Base-by-base conservation (phyloP, 1,140 invertebrate genomes). In the Heliconius congener region DNA sequence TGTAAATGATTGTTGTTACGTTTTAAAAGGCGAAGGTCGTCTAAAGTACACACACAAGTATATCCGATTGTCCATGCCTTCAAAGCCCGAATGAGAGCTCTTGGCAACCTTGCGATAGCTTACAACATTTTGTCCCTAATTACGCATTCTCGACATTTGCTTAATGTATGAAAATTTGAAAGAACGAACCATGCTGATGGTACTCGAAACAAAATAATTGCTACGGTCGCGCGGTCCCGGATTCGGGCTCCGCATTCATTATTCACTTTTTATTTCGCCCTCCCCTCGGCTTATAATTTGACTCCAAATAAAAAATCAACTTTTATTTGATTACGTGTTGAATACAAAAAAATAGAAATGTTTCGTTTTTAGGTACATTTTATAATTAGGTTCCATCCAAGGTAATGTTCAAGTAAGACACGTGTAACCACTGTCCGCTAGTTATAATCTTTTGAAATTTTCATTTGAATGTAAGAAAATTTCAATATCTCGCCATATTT, bases 101-200 rank as follows among this genome's bases (percentile, higher is more conserved):
- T 91, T 82, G 82, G 85, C 81, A 83, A 87, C 87, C 87, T 84
- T 82, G 82, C 83, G 84, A 87, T 84, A 86, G 89, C 88, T 93
- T 91, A 92, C 88, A 93, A 89, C 88, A 92, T 91, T 93, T 92
- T 91, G 87, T 85, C 84, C 88, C 91, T 93, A 93, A 92, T 93
- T 94, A 91, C 88, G 90, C 85, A 93, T 93, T 92, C 92, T 93
- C 90, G 90, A 93, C 93, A 94, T 93, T 94, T 92, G 91, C 89
- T 88, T 94, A 94, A 93, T 94, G 91, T 93, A 94, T 93, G 93
- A 94, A 94, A 94, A 93, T 94, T 93, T 91, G 84, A 92, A 94
- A 94, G 93, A 94, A 93, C 91, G 90, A 90, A 92, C 90, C 90
- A 90, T 91, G 91, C 93, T 93, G 93, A 94, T 94, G 92, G 90